A percentile compares a stretch with the other conserved stretches of the same genome.
phyloP scores from a whole-genome alignment of 2,113 vertebrate genomes.

The Notothenia rossii region DNA sequence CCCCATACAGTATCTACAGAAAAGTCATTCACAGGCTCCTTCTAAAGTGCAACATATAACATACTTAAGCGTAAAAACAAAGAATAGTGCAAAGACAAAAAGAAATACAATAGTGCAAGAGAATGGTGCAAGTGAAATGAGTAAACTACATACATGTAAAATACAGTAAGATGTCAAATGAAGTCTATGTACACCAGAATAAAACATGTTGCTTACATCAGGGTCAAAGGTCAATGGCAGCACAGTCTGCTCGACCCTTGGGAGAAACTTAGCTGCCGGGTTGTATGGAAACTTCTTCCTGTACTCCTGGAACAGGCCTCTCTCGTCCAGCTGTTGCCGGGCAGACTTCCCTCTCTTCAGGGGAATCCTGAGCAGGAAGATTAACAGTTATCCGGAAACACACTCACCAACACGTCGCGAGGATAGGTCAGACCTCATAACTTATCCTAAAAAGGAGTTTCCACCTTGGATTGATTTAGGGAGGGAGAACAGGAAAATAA shows the following conservation, averaged over 20 bases:
- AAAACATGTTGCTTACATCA: slow-evolving; percentile 66
- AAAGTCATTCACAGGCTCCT: no score
- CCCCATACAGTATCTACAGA: no score
- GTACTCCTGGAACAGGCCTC: slow-evolving; percentile 67
- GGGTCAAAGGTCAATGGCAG: slow-evolving; percentile 77
- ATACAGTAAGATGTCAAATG: no score
- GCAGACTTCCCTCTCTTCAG: slow-evolving; percentile 78
- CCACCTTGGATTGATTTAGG: neutral
- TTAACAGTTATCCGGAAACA: neutral
- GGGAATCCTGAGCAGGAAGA: slow-evolving; percentile 70
- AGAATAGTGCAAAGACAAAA: no score
- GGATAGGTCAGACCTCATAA: slow-evolving; percentile 10
- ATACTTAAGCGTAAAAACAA: no score
- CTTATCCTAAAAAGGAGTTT: slow-evolving; percentile 33
- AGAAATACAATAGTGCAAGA: no score
- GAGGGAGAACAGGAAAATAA: neutral
- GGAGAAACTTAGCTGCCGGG: slow-evolving; percentile 53
- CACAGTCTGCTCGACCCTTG: neutral
- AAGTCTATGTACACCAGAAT: no score
- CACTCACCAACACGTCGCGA: neutral
- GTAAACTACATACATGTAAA: no score
- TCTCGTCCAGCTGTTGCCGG: slow-evolving; percentile 73
- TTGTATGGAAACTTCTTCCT: slow-evolving; percentile 35
- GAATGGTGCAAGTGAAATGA: no score
- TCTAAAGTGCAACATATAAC: no score